Evolutionary conservation across 2,113 vertebrate genomes (phyloP), one percentile per base, ranked within the genome.

Genomic region (Ochotona curzoniae): DNA sequence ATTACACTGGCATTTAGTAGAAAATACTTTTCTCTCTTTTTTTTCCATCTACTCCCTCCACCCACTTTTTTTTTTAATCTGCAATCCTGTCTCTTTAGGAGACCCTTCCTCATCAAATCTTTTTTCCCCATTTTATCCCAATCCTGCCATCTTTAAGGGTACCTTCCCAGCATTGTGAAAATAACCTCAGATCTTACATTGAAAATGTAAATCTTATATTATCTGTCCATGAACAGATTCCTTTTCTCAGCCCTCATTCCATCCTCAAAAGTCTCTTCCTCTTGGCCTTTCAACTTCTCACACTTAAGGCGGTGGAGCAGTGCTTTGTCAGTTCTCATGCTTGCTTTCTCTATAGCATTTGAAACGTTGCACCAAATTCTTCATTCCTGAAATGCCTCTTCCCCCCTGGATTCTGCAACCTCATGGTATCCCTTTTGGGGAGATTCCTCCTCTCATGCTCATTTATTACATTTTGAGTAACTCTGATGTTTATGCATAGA

Each of bases 271-370:
- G 44, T 83, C 38, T 54, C 66, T 71, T 23, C 47, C 26, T 47
- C 14, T 60, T 78, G 63, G 11, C 28, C 10, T 26, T 8, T 49
- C 26, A 44, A 12, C 49, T 21, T 18, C 51, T 32, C 63, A 75
- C 1, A 13, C 7, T 32, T 70, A n/a, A 25, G 38, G 13, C 14
- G 14, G 17, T n/a, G 35, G 32, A 8, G 15, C 1, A 1, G 18
- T n/a, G 15, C 7, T 71, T 71, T 57, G 35, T 26, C 30, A 28
- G 0, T 83, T 25, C 8, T n/a, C 32, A 61, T 71, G 21, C 18
- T 2, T 14, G 8, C 54, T 35, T 85, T 63, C 54, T 71, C 75
- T 23, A 0, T 20, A 61, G 15, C 49, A 63, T 32, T 35, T 87
- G 49, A 90, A 67, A 11, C 51, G 57, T 51, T 11, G 76, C 51